Evolutionary conservation across 2,113 vertebrate species (phyloP).

Genomic region (Halcyon senegalensis): DNA sequence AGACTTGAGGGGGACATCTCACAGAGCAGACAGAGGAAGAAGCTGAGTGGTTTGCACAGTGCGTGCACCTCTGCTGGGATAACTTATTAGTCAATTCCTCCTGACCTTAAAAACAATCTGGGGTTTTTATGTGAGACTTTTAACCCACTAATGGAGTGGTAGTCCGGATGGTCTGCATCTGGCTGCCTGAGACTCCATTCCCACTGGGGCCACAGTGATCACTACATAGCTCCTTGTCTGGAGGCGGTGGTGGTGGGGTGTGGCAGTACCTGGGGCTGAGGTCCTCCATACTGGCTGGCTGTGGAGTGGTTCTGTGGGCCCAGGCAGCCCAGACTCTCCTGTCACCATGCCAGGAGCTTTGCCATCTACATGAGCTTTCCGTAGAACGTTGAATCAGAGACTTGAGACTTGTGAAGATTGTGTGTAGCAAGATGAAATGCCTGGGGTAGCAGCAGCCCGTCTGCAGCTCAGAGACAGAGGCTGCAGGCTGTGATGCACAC

Average conservation of each 20-base stretch:
- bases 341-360: background rate
- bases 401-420: background rate
- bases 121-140: background rate
- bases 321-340: background rate
- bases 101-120: background rate
- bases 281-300: background rate
- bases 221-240: too few relatives aligned
- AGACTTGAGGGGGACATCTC: background rate
- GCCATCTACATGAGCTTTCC: background rate
- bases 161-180: too few relatives aligned
- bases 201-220: fast-evolving
- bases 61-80: background rate
- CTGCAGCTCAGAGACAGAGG: background rate
- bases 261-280: background rate
- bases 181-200: background rate
- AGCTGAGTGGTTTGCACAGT: background rate
- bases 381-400: background rate
- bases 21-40: background rate
- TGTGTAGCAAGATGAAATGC: background rate
- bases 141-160: background rate
- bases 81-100: background rate
- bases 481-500: background rate
- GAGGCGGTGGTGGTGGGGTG: background rate
- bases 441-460: background rate
- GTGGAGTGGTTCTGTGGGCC: fast-evolving